Percentiles rank a stretch among this genome's conserved stretches.
phyloP scores from a whole-genome alignment of 2,113 vertebrate genomes.

The Athene cunicularia region DNA sequence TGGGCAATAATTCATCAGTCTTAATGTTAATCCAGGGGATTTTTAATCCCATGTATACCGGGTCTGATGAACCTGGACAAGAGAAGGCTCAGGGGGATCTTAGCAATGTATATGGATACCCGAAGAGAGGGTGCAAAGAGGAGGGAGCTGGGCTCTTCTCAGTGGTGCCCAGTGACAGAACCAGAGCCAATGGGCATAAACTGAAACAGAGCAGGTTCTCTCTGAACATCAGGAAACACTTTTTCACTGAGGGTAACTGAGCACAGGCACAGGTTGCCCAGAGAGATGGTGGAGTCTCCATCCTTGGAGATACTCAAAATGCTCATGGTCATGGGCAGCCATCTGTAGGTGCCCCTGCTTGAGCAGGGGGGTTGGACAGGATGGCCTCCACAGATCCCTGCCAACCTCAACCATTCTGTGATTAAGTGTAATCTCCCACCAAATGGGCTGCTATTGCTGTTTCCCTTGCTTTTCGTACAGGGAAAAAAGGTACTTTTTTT shows the following conservation, averaged over 20 bases:
- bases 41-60: not conserved
- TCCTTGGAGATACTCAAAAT: not conserved
- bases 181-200: too few relatives aligned
- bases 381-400: not conserved
- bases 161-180: not conserved
- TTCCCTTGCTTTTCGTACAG: not conserved
- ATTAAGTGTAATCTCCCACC: not conserved
- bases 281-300: too few relatives aligned
- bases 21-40: not conserved
- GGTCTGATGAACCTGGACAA: not conserved
- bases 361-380: not conserved
- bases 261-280: not conserved
- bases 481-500: not conserved
- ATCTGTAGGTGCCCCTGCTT: not conserved
- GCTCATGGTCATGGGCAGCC: too few relatives aligned
- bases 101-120: accelerated
- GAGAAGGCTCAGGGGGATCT: not conserved
- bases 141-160: not conserved
- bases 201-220: accelerated
- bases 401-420: not conserved
- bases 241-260: not conserved
- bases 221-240: not conserved
- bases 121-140: not conserved
- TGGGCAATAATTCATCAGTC: not conserved
- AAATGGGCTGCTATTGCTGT: not conserved